Evolutionary conservation across 64 coral and sea anemone genomes (phyloP).

Genomic region (Acropora yongei): DNA sequence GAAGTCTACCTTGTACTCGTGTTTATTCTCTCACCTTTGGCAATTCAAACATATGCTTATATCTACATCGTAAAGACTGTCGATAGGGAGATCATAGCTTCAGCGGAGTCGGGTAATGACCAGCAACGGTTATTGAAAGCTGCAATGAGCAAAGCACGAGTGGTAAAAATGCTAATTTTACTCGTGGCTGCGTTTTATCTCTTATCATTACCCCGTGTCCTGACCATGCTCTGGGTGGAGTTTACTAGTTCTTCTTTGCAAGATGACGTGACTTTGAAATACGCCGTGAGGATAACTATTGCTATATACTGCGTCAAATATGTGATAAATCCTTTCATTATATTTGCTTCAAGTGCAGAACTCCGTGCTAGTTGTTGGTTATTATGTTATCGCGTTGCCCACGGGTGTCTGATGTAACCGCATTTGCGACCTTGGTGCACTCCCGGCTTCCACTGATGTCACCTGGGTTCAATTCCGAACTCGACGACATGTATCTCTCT

Average conservation of each 20-base stretch:
- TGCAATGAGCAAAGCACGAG: conserved; percentile 36
- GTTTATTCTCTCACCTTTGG: conserved; percentile 58
- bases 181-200: conserved; percentile 78
- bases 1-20: conserved; percentile 58
- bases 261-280: conserved; percentile 1
- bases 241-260: conserved; percentile 27
- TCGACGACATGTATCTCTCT: too few species aligned
- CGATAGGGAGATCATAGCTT: conserved; percentile 27
- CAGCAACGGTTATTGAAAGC: not conserved
- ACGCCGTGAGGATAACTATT: conserved; percentile 57
- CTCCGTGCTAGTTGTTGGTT: conserved; percentile 45
- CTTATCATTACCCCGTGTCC: conserved; percentile 76
- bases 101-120: not conserved
- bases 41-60: conserved; percentile 77
- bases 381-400: not conserved
- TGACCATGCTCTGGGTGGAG: conserved; percentile 63
- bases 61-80: conserved; percentile 63
- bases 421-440: too few species aligned
- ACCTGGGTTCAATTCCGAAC: too few species aligned
- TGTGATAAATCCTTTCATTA: conserved; percentile 88
- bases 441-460: too few species aligned
- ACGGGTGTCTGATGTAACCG: not conserved
- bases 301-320: conserved; percentile 84
- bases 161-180: conserved; percentile 78
- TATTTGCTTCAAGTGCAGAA: conserved; percentile 86